Base-by-base conservation (phyloP, 1,140 invertebrate genomes). In the Anoplophora glabripennis region DNA sequence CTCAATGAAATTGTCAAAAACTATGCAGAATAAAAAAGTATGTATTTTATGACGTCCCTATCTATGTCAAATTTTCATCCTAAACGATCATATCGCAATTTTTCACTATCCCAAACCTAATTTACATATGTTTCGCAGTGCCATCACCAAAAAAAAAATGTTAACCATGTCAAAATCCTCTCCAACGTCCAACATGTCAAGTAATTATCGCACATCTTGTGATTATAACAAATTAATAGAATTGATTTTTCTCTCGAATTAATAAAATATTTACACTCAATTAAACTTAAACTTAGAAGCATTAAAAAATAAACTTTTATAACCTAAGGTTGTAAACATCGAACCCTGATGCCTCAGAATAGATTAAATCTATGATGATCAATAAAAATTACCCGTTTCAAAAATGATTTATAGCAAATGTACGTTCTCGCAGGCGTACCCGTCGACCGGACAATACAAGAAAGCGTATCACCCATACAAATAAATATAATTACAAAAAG, bases 341-440 rank as follows among this genome's bases (percentile, higher is more conserved):
- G 57, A 64, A 64, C 61, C 61, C 61, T 64, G 61, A 64, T 64
- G 61, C 57, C 57, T 64, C 61, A 64, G 57, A 59, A 55, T 63
- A 44, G 46, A 48, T 36, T 41, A 33, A 33, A 40, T 33, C 12
- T 42, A 54, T 12, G 15, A n/a, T 41, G n/a, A 41, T 12, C 15
- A 12, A 38, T 40, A 49, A 35, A 53, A 47, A 48, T 47, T 56
- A 56, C 54, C 54, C 54, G 54, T 48, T 45, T 45, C n/a, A 17
- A 18, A 10, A 17, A 35, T 49, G 12, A 34, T 12, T 34, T 49
- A 45, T 15, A 40, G 12, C 51, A 53, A 42, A 53, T 37, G n/a
- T 17, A 53, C 40, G 40, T 7, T 17, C 51, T 40, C 36, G 10
- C 48, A 12, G 12, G 28, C 45, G 36, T 36, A 40, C 41, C 38